Evolutionary conservation across 2,888 invertebrate genomes (phyloP), one percentile per base, ranked within the genome.

Genomic region (Tetrapedia diversipes): DNA sequence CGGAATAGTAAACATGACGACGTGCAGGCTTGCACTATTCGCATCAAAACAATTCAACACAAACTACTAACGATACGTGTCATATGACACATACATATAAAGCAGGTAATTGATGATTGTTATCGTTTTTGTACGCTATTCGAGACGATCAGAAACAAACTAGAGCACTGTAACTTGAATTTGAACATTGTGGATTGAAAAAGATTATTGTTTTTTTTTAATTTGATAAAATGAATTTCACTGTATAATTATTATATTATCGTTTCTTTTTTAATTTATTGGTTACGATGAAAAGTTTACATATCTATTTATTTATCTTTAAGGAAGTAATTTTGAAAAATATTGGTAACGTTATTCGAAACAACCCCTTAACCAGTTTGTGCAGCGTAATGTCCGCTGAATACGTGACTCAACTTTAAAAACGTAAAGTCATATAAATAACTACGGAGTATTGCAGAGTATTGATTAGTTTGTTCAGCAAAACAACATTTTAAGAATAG

Each of bases 391-490:
- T 16, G 45, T 41, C 32, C n/a, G n/a, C 11, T 32, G 8, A 34
- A 7, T 19, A 4, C 14, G 2, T 4, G 22, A n/a, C n/a, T 22
- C 11, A 11, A 47, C 7, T 16, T 51, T 16, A 1, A 14, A 53
- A 60, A 39, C 29, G 16, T 32, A 24, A 56, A 39, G n/a, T 14
- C 4, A 16, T 39, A 64, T 49, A 70, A 64, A 70, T 41, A 65
- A 49, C 39, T 11, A 24, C 4, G 32, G 6, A 32, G n/a, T 4
- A 24, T 24, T 39, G 14, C 24, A 2, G 34, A 4, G 22, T 49
- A 64, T 65, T 34, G 56, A 65, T 65, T 49, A 41, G 1, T n/a
- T 16, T 14, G 22, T 29, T 47, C n/a, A 7, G 8, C 6, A 16
- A 45, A 63, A 27, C 39, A n/a, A 22, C 24, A 7, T 39, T 70